Evolutionary conservation across 2,888 invertebrate species (phyloP), one percentile per base, ranked within the genome.

Genomic region (Vesta saturnalis): DNA sequence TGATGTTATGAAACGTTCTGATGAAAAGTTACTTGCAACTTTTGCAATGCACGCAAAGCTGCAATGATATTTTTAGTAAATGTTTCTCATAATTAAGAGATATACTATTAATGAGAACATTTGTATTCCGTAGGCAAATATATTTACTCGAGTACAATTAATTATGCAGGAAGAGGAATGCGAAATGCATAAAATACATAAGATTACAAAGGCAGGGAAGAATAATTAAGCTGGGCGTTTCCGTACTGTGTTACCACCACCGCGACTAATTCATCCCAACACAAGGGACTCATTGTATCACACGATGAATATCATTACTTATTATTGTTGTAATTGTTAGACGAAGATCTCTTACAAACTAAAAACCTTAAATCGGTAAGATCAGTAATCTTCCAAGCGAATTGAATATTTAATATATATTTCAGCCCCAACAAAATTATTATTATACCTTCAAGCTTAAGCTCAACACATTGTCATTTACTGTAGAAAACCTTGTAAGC

Each of bases 181-280:
- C 72, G 74, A 74, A 74, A 72, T 77, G 77, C 75, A 77, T 77
- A 77, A 77, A 76, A 74, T 74, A 76, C 73, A 72, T 72, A 77
- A 74, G 75, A 75, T 74, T 77, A 76, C 72, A 70, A 71, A 73
- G 72, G 61, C 66, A 65, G 70, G 70, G 73, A 67, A 71, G 75
- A 73, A 74, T 74, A 74, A 74, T 73, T 74, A 72, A 69, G 68
- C 39, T 56, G 64, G 55, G 67, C 58, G 61, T 67, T 58, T 67
- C 61, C 61, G 67, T 58, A 57, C 52, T 22, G 61, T 62, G 64
- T 47, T 57, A 58, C 58, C 58, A 52, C 47, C 64, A 52, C 59
- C 59, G 64, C 64, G 64, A 64, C 64, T 64, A 64, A 64, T 64
- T 64, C 64, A 55, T 64, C 39, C 64, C 64, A 54, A 46, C 59